Base-by-base conservation (phyloP, 2,888 invertebrate species). In the Drosophila pseudotakahashii region DNA sequence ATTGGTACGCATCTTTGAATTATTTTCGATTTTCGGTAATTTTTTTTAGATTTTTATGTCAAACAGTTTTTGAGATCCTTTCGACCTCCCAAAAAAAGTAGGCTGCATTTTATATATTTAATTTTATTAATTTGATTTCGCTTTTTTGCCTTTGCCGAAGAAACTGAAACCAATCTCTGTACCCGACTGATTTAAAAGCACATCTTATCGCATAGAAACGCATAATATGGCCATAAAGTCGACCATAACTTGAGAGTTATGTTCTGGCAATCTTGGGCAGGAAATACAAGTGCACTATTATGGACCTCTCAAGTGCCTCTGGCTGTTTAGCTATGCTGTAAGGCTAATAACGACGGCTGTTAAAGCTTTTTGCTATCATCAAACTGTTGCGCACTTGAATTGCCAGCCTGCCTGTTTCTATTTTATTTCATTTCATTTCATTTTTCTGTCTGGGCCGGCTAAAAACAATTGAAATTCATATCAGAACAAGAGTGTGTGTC, bases 401-500 rank as follows among this genome's bases (percentile, higher is more conserved):
- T 45, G 51, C 11, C 19, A n/a, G 45, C 3, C 16, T 14, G 45
- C 7, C 41, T 13, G 26, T 26, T 61, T 60, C 34, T 16, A 42
- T 57, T 61, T 48, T 26, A 34, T 52, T 64, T 34, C 16, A 51
- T 34, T 34, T 34, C 34, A 34, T 34, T 34, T 34, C 4, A 39
- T 16, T 51, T 51, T 36, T 42, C 47, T 19, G 41, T 64, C 30
- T 44, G 41, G 45, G 42, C n/a, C 37, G 41, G n/a, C 37, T 23
- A 36, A 70, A 72, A 71, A 76, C 76, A 78, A 86, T 82, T 85
- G 75, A 66, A 69, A 85, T 81, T 70, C 80, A 77, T 85, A 82
- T 85, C 83, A 82, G 19, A 19, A 34, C 1, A 11, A 16, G 13
- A 6, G 14, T 16, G 41, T 41, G 41, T 41, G 77, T 69, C 79